A percentile compares a stretch with the other conserved stretches of the same genome.
Conservation (phyloP, 2,888 invertebrate genomes). For the Apodemia duryi region DNA sequence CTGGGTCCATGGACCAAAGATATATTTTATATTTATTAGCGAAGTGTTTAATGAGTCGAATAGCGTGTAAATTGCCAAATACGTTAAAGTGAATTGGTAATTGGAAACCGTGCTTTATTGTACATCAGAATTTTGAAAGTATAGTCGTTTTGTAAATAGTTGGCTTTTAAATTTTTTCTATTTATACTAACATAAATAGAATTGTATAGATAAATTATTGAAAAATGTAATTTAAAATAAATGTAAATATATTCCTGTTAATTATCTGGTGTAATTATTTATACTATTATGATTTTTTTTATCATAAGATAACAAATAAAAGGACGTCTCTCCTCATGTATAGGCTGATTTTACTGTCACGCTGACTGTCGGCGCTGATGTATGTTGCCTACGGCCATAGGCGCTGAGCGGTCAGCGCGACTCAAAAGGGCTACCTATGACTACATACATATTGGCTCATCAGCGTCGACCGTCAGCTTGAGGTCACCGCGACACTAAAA, state of each 20-base stretch:
- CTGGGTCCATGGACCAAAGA: background rate
- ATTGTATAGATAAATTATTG: constrained; percentile 30
- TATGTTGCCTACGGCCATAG: too few species aligned
- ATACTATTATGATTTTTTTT: constrained; percentile 37
- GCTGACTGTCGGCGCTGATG: too few species aligned
- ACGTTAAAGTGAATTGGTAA: constrained; percentile 25
- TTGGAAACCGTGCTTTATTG: constrained; percentile 35
- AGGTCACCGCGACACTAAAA: too few species aligned
- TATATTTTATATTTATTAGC: background rate
- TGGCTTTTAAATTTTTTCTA: constrained; percentile 37
- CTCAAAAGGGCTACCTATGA: too few species aligned
- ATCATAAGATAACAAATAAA: too few species aligned
- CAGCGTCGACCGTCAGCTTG: too few species aligned
- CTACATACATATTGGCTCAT: too few species aligned
- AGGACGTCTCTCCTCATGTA: too few species aligned
- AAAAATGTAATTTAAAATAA: constrained; percentile 30
- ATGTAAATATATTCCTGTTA: constrained; percentile 38
- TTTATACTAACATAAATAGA: constrained; percentile 27
- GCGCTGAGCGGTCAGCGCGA: too few species aligned
- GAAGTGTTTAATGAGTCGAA: background rate
- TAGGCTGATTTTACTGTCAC: too few species aligned
- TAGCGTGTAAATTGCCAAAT: constrained; percentile 3
- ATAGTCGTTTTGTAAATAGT: constrained; percentile 45
- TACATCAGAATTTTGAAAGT: constrained; percentile 34
- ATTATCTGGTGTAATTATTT: constrained; percentile 24